These are phyloP conservation scores for Cephalopholis sonnerati DNA, from an alignment of 2,113 vertebrate genomes.

Conservation along the genomic window DNA sequence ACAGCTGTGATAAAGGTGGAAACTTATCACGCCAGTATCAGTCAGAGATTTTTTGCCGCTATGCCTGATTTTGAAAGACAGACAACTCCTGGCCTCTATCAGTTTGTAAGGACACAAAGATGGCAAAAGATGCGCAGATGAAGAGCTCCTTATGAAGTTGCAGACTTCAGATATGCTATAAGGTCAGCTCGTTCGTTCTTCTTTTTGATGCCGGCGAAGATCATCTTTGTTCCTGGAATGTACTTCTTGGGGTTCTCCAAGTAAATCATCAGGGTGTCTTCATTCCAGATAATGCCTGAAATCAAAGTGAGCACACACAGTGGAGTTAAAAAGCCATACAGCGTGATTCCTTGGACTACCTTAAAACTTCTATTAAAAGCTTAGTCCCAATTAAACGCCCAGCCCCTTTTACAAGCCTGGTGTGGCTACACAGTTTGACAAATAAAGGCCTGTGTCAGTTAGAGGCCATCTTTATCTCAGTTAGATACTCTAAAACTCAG, in stretches of 20 bases:
- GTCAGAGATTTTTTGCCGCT: not conserved
- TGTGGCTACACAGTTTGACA: no score
- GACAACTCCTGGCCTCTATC: slow-evolving; percentile 11
- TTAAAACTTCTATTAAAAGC: not conserved
- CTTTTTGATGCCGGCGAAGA: slow-evolving; percentile 92
- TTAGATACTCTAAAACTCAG: no score
- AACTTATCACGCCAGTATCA: slow-evolving; percentile 19
- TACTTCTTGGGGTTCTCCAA: slow-evolving; percentile 94
- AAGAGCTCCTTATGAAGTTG: slow-evolving; percentile 80
- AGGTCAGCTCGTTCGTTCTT: slow-evolving; percentile 88
- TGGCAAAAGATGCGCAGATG: slow-evolving; percentile 14
- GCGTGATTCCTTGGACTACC: not conserved
- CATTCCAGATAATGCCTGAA: slow-evolving; percentile 85
- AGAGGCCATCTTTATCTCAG: no score
- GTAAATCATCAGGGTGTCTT: slow-evolving; percentile 87
- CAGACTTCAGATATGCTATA: slow-evolving; percentile 88
- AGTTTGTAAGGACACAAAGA: slow-evolving; percentile 13
- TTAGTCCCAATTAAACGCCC: no score
- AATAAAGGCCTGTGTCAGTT: no score
- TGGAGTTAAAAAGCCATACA: not conserved
- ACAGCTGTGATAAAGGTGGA: slow-evolving; percentile 36
- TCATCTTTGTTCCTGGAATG: slow-evolving; percentile 91
- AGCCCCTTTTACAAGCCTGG: no score
- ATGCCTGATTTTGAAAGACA: slow-evolving; percentile 11
- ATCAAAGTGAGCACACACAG: slow-evolving; percentile 20